Conservation (phyloP, 1,140 invertebrate genomes). For the Helicoverpa armigera region DNA sequence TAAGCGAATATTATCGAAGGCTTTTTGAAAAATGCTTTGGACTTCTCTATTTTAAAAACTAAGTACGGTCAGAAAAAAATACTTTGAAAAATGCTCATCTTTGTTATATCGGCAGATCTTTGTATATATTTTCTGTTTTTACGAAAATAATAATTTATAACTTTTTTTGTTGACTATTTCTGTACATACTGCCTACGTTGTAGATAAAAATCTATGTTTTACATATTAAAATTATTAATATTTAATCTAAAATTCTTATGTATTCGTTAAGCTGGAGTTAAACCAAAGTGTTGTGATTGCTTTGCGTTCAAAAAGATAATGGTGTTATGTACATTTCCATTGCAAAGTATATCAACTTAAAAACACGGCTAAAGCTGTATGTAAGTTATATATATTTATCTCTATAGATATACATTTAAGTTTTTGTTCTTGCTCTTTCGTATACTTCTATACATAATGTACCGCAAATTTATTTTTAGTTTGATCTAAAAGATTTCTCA, state of each 20-base stretch:
- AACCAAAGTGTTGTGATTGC: constrained; percentile 86
- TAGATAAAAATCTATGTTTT: constrained; percentile 48
- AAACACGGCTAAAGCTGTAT: constrained; percentile 70
- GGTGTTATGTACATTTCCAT: constrained; percentile 64
- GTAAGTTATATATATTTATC: constrained; percentile 61
- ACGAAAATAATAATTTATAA: constrained; percentile 57
- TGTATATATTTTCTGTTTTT: constrained; percentile 81
- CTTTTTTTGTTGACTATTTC: constrained; percentile 57
- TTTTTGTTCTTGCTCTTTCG: constrained; percentile 53
- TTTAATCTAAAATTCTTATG: constrained; percentile 50
- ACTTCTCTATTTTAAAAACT: constrained; percentile 30
- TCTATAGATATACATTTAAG: constrained; percentile 53
- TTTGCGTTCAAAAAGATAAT: constrained; percentile 71
- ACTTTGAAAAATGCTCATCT: constrained; percentile 71
- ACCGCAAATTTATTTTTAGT: constrained; percentile 20
- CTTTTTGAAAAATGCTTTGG: constrained; percentile 80
- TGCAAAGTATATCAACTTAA: constrained; percentile 69
- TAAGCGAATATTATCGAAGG: constrained; percentile 67
- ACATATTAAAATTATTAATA: constrained; percentile 40
- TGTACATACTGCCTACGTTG: constrained; percentile 66
- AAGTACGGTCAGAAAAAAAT: neutral
- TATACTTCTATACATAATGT: constrained; percentile 46
- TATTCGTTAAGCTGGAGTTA: constrained; percentile 84
- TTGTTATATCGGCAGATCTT: constrained; percentile 82
- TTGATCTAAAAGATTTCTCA: constrained; percentile 39